phyloP scores from a whole-genome alignment of 2,113 vertebrate species.

The Desmodus rotundus region DNA sequence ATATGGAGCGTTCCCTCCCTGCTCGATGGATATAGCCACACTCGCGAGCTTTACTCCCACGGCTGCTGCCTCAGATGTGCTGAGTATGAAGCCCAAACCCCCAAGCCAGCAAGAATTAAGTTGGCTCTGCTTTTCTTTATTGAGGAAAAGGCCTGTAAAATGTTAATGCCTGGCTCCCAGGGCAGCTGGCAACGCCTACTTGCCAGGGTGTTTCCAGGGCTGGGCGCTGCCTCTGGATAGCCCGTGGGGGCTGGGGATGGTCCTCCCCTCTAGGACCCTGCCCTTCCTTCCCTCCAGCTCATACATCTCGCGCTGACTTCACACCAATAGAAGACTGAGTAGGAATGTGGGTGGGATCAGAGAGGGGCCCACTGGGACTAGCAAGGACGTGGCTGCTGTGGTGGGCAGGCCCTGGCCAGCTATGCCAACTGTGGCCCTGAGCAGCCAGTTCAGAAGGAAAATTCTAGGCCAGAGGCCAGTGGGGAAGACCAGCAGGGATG shows the following conservation, averaged over 20 bases:
- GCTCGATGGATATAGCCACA: not conserved
- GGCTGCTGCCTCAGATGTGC: not conserved
- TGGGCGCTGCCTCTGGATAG: not conserved
- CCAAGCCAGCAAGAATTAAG: slow-evolving; percentile 57
- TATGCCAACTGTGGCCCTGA: not conserved
- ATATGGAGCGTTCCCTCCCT: not conserved
- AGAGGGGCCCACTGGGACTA: no score
- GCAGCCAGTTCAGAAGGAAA: not conserved
- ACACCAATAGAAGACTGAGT: not conserved
- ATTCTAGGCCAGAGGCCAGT: not conserved
- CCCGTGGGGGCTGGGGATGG: not conserved
- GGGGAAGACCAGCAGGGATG: fast-evolving
- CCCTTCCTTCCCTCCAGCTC: not conserved
- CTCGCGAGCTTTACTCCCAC: not conserved
- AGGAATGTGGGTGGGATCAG: not conserved
- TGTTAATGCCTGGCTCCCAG: slow-evolving; percentile 29
- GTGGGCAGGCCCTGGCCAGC: not conserved
- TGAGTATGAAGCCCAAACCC: slow-evolving; percentile 25
- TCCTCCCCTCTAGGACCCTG: not conserved
- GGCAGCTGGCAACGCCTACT: slow-evolving; percentile 47
- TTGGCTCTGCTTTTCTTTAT: slow-evolving; percentile 42
- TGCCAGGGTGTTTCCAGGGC: slow-evolving; percentile 21
- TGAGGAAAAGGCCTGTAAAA: slow-evolving; percentile 67
- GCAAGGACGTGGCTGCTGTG: not conserved
- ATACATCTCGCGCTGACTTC: fast-evolving